These are phyloP conservation scores for Polymixis flavicincta DNA, from an alignment of 2,888 invertebrate genomes.

Conservation along the genomic window DNA sequence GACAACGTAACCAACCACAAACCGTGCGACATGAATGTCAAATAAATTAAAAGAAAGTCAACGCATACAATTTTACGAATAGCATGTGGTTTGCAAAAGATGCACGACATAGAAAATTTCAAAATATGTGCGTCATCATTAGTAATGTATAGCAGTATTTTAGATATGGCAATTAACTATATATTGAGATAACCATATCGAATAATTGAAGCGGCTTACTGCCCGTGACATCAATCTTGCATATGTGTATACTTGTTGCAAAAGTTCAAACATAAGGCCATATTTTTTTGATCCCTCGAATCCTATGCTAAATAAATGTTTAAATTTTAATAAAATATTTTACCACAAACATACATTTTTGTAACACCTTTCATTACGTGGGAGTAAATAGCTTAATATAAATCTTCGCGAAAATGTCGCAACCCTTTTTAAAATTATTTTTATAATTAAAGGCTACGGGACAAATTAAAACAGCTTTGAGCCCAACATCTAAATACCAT, in stretches of 20 bases:
- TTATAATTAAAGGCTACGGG: constrained; percentile 38
- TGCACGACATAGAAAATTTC: constrained; percentile 33
- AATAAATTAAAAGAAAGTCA: constrained; percentile 59
- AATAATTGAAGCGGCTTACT: background rate
- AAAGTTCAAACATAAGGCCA: background rate
- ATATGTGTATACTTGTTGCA: background rate
- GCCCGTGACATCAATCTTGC: background rate
- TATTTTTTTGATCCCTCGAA: background rate
- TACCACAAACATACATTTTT: constrained; percentile 1
- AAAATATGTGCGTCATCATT: constrained; percentile 35
- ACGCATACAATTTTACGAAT: constrained; percentile 36
- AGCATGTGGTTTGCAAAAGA: constrained; percentile 34
- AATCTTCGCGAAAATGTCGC: constrained; percentile 1
- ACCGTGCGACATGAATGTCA: constrained; percentile 57
- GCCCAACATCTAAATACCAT: constrained; percentile 29
- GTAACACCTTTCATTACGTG: constrained; percentile 18
- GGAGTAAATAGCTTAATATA: constrained; percentile 22
- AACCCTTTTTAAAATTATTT: constrained; percentile 28
- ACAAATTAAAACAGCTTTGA: constrained; percentile 47
- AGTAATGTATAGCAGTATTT: constrained; percentile 11
- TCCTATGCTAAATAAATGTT: constrained; percentile 13
- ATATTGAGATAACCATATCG: background rate
- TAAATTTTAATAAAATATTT: background rate
- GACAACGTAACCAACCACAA: constrained; percentile 54
- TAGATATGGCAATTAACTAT: constrained; percentile 5